Percentiles rank a stretch among this genome's conserved stretches.
Conservation (phyloP, 2,797 vertebrate genomes). For the Typhlichthys subterraneus region DNA sequence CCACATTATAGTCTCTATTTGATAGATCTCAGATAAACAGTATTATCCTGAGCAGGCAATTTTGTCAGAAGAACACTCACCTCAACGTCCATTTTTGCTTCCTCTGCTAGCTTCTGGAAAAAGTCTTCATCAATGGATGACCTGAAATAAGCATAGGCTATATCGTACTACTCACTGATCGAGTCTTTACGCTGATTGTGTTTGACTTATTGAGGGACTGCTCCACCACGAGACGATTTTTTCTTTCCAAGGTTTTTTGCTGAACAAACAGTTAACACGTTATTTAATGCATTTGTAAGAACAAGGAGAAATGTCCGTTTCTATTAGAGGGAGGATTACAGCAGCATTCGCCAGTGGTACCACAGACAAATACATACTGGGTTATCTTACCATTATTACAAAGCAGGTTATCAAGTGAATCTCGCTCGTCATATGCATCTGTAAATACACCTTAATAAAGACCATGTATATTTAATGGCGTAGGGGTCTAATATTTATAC, state of each 20-base stretch:
- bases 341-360: no score
- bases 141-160: conserved; percentile 55
- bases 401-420: conserved; percentile 79
- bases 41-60: no score
- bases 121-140: conserved; percentile 73
- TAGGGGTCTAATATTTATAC: neutral
- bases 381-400: conserved; percentile 63
- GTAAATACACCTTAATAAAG: neutral
- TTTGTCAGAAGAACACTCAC: conserved; percentile 53
- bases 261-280: conserved; percentile 3
- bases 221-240: conserved; percentile 23
- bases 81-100: conserved; percentile 67
- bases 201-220: conserved; percentile 37
- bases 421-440: conserved; percentile 58
- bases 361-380: neutral
- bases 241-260: conserved; percentile 35
- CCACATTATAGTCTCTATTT: no score
- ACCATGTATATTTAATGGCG: neutral
- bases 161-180: neutral
- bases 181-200: neutral
- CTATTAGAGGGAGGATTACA: neutral
- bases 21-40: no score
- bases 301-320: no score
- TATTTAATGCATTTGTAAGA: no score
- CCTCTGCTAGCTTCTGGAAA: conserved; percentile 73